Percentiles rank a stretch among this genome's conserved stretches.
phyloP scores from a whole-genome alignment of 2,113 vertebrate species.

The Nyctereutes procyonoides region DNA sequence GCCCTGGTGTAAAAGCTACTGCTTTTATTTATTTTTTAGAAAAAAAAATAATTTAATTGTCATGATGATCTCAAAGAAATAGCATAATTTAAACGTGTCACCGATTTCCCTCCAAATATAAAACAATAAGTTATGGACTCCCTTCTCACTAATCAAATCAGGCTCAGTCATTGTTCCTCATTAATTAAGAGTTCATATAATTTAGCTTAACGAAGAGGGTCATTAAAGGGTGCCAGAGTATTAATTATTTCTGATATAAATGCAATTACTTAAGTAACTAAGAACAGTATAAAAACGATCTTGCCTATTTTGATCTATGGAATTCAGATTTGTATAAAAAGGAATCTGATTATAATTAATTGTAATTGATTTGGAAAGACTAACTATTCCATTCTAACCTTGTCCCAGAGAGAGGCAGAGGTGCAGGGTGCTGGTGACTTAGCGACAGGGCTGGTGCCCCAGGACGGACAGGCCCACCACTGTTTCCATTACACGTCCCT shows the following conservation, averaged over 20 bases:
- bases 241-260: constrained; percentile 20
- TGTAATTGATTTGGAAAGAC: neutral
- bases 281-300: neutral
- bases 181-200: neutral
- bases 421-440: neutral
- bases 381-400: neutral
- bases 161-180: neutral
- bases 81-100: neutral
- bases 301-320: neutral
- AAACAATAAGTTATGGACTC: neutral
- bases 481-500: neutral
- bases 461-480: neutral
- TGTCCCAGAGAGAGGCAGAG: neutral
- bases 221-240: neutral
- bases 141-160: neutral
- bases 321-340: constrained; percentile 20
- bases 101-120: neutral
- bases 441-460: neutral
- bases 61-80: neutral
- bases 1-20: neutral
- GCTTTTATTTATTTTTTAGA: neutral
- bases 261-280: neutral
- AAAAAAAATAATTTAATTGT: neutral
- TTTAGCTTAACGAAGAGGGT: neutral
- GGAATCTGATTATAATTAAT: neutral